Evolutionary conservation across 2,888 invertebrate genomes (phyloP), one percentile per base, ranked within the genome.

Genomic region (Frankliniella intonsa): DNA sequence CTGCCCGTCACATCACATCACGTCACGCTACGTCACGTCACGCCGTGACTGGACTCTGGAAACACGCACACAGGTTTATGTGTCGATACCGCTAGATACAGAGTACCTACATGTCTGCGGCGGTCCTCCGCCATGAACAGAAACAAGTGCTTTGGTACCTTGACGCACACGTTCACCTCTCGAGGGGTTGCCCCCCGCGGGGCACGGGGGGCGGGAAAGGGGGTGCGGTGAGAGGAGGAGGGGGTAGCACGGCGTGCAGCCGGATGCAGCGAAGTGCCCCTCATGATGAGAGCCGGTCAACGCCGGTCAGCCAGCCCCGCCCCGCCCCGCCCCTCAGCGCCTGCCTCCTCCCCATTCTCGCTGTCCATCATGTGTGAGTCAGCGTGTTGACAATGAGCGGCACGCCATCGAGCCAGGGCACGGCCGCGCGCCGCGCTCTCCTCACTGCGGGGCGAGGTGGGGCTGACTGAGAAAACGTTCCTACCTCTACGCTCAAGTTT

Each of bases 231-330:
- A 25, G 69, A 7, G 22, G 69, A 11, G 69, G 22, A 12, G 69
- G 10, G 25, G 10, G 69, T 9, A 55, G 62, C 8, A n/a, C 8
- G 7, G 62, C 62, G 62, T 55, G 55, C 22, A 76, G 69, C 69
- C 38, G 69, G 69, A 76, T 76, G 69, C 69, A 76, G 69, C 69
- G 69, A 76, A 76, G 69, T 76, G 69, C 69, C 38, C 38, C 25
- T 76, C 62, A 62, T 62, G 69, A 76, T 76, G 69, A 76, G 69
- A 76, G 69, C 69, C 69, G 69, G 69, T 76, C 69, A 76, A 76
- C 69, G 69, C 69, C 69, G 69, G 69, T 76, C 69, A 76, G 22
- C 25, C 22, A 22, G 69, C 22, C 69, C 69, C 69, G 11, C 25
- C 69, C 69, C 69, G 22, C 25, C 69, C 69, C 69, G 22, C 8